Conservation (phyloP, 2,113 vertebrate genomes). For the Cyprinus carpio region DNA sequence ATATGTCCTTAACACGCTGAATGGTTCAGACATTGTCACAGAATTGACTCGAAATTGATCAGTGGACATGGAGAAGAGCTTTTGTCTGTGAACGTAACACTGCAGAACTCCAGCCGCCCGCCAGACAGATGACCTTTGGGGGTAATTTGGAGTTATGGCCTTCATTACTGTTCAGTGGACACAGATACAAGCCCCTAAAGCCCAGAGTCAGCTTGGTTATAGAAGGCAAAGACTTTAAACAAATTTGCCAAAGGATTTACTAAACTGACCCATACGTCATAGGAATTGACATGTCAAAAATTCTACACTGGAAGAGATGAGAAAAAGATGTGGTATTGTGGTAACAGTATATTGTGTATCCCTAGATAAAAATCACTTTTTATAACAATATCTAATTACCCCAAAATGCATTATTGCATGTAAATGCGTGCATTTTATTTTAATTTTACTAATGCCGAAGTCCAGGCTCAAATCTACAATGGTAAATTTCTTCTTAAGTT, state of each 20-base stretch:
- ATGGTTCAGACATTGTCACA: background rate
- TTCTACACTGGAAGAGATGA: background rate
- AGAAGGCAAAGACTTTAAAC: constrained; percentile 11
- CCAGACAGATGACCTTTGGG: constrained; percentile 50
- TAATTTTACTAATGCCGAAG: background rate
- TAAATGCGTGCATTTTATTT: background rate
- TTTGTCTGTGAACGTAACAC: background rate
- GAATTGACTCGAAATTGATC: constrained; percentile 13
- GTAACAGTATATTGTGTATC: background rate
- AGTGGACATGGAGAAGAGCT: background rate
- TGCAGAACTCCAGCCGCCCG: background rate
- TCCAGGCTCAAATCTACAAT: background rate
- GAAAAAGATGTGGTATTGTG: background rate
- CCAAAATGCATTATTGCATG: background rate
- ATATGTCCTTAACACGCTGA: background rate
- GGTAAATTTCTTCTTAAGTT: background rate
- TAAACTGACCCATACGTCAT: background rate
- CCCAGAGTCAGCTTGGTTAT: constrained; percentile 38
- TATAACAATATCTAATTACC: background rate
- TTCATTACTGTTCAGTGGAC: constrained; percentile 45
- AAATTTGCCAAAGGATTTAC: background rate
- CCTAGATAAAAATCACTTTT: background rate
- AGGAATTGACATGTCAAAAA: background rate
- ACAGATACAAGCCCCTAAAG: constrained; percentile 33
- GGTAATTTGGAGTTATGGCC: constrained; percentile 52